Base-by-base conservation (phyloP, 23 tunicate species). In the Halocynthia roretzi region DNA sequence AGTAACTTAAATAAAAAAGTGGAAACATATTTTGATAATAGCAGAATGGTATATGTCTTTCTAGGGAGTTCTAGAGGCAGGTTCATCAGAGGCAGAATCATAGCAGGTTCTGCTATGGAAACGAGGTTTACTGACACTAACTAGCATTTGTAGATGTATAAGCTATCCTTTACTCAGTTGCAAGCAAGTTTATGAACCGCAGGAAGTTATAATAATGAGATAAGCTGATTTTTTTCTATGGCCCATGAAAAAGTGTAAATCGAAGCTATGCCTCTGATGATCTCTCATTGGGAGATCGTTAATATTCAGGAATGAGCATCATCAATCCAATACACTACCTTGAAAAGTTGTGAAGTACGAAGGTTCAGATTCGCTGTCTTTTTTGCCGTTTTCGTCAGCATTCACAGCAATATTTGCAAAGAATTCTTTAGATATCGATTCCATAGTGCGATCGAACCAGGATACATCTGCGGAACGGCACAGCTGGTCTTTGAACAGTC, bases 291-390 rank as follows among this genome's bases (percentile, higher is more conserved):
- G n/a, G n/a, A n/a, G n/a, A n/a, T n/a, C n/a, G n/a, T n/a, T n/a
- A n/a, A n/a, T n/a, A n/a, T n/a, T 31, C 44, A 31, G 44, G 44
- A 31, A 31, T 31, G 44, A 31, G 44, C 2, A 31, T 31, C 44
- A 31, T 2, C 44, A 31, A 31, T 60, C n/a, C 17, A 14, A 71
- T 44, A 20, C 10, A 40, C 56, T 50, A 74, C 97, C 83, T 77
- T 90, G 85, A 85, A 90, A 90, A 48, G 97, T 90, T 31, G 87
- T 84, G 80, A 90, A 90, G 56, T 80, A 77, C 52, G 80, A 51
- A 8, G 78, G 78, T 55, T 52, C 22, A 54, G n/a, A 52, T 52
- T 74, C 78, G 11, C 31, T 44, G 56, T 74, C 62, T 50, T 2
- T 53, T 55, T 74, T 74, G 9, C 78, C 78, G 56, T 74, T 64